These are phyloP conservation scores for Acarapis woodi DNA, from an alignment of 1,140 invertebrate species.

Conservation along the genomic window DNA sequence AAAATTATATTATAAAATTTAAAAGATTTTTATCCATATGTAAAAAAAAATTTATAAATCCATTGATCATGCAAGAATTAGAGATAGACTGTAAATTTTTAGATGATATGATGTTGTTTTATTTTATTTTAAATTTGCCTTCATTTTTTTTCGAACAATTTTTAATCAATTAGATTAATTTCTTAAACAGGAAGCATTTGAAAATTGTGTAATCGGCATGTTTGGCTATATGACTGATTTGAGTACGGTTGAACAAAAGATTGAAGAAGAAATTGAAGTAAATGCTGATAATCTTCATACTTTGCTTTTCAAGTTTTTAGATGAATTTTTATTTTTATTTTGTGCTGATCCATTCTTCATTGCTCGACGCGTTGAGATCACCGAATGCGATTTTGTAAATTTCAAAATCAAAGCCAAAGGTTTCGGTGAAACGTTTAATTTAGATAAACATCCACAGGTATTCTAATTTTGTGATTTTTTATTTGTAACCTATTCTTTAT, in stretches of 20 bases:
- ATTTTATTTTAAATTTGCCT: too few species aligned
- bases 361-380: slow-evolving; percentile 48
- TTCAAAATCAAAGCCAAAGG: slow-evolving; percentile 58
- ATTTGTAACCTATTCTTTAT: neutral
- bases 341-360: slow-evolving; percentile 58
- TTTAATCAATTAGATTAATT: too few species aligned
- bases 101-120: too few species aligned
- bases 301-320: slow-evolving; percentile 56
- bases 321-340: slow-evolving; percentile 78
- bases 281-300: neutral
- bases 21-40: too few species aligned
- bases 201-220: slow-evolving; percentile 80
- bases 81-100: too few species aligned
- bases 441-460: slow-evolving; percentile 65
- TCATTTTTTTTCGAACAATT: too few species aligned
- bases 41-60: too few species aligned
- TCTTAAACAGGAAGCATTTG: slow-evolving; percentile 82
- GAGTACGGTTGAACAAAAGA: slow-evolving; percentile 29
- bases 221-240: slow-evolving; percentile 95
- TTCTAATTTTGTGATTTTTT: slow-evolving; percentile 9
- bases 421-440: slow-evolving; percentile 68
- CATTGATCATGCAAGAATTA: too few species aligned
- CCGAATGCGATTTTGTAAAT: slow-evolving; percentile 51
- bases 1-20: too few species aligned
- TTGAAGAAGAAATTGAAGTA: neutral